Evolutionary conservation across 1,140 invertebrate genomes (phyloP).

Genomic region (Diuraphis noxia): DNA sequence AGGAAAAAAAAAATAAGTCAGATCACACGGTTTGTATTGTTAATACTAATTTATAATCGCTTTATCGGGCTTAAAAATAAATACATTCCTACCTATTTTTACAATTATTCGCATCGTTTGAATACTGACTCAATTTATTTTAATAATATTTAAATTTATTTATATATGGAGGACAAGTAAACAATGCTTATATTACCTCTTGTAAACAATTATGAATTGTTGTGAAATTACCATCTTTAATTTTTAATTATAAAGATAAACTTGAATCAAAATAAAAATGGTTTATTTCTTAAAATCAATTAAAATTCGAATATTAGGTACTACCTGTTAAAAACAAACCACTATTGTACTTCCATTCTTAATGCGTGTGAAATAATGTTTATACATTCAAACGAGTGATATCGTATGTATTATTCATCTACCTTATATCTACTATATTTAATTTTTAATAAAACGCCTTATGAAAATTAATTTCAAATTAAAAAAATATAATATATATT

Average conservation of each 20-base stretch:
- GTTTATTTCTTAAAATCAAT: background rate
- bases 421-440: background rate
- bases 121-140: background rate
- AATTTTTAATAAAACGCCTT: background rate
- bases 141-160: conserved; percentile 9
- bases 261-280: background rate
- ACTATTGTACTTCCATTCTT: background rate
- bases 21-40: background rate
- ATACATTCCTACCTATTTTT: background rate
- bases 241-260: background rate
- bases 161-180: background rate
- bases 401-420: background rate
- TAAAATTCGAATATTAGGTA: background rate
- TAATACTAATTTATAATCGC: background rate
- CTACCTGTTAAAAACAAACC: background rate
- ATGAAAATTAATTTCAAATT: too few relatives aligned
- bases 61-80: background rate
- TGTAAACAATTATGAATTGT: background rate
- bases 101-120: background rate
- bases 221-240: background rate
- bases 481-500: too few relatives aligned
- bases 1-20: background rate
- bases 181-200: background rate
- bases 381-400: background rate
- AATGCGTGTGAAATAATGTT: background rate